Evolutionary conservation across 2,888 invertebrate species (phyloP), one percentile per base, ranked within the genome.

Genomic region (Dynastes maya): DNA sequence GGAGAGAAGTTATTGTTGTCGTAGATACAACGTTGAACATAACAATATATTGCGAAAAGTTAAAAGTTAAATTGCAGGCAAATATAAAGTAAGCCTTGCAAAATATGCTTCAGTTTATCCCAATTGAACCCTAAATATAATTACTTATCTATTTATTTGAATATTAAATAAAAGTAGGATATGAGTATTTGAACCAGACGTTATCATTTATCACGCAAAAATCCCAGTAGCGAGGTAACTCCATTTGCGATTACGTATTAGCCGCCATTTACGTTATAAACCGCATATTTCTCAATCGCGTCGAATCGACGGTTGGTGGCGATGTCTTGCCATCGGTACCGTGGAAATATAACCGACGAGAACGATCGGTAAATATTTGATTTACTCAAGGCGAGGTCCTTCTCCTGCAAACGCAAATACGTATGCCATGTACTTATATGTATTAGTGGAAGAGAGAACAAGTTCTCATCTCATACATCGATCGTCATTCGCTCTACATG

Each of bases 321-420:
- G 80, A 61, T 70, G 76, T 70, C 72, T 80, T 78, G 78, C 80
- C 77, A 80, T 80, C 80, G 80, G 80, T 83, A 82, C 82, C 75
- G 78, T 82, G 82, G 82, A 55, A 81, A 84, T 81, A 40, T 78
- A 75, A 80, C 81, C 79, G 81, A 77, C 6, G 55, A 78, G 80
- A 81, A 81, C 80, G 83, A 81, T 55, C 76, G 68, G 68, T 68
- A 51, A 68, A 68, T 68, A 68, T 68, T 68, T 68, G 68, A 68
- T 51, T 68, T 68, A 68, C 51, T 68, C 68, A 68, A 68, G 68
- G 68, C 27, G 63, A 84, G 84, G 84, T 80, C 79, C 76, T 63
- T 63, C 63, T 63, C 29, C 63, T 4, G 29, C 55, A 6, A 22
- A 16, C 16, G 16, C n/a, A 53, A 13, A 51, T 2, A 51, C 51